Evolutionary conservation across 2,888 invertebrate species (phyloP).

Genomic region (Pegoplata infirma): DNA sequence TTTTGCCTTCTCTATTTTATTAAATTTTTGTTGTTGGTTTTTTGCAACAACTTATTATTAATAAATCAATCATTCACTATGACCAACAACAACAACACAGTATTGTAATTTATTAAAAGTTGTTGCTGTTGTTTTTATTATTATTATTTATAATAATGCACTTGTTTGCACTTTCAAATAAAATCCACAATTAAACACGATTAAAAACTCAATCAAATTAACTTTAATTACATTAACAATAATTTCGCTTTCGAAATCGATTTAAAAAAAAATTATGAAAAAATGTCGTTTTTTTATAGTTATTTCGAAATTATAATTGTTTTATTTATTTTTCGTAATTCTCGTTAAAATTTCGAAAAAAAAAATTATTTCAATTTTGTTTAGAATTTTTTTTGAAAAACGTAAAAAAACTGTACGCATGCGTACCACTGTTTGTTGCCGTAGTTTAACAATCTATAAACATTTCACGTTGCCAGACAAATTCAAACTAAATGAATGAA

Average conservation of each 20-base stretch:
- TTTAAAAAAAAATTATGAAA: conserved; percentile 1
- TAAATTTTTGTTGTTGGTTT: not conserved
- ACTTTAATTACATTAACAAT: conserved; percentile 30
- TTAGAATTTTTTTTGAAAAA: conserved; percentile 10
- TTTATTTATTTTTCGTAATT: conserved; percentile 18
- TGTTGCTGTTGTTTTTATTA: conserved; percentile 11
- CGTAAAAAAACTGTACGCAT: conserved; percentile 54
- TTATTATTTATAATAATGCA: conserved; percentile 21
- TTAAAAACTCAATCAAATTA: conserved; percentile 23
- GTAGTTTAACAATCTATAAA: conserved; percentile 2
- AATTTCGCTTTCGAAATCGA: conserved; percentile 32
- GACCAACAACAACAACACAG: conserved; percentile 12
- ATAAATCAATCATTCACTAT: conserved; percentile 26
- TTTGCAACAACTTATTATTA: conserved; percentile 5
- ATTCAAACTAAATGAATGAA: conserved; percentile 54
- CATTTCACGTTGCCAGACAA: conserved; percentile 46
- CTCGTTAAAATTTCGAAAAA: conserved; percentile 11
- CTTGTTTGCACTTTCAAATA: conserved; percentile 46
- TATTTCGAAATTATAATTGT: not conserved
- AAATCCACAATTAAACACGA: conserved; percentile 25
- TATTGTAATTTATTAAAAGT: conserved; percentile 4
- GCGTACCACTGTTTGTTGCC: conserved; percentile 39
- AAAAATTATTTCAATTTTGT: not conserved
- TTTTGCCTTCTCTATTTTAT: conserved; percentile 12
- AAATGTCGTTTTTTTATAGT: conserved; percentile 9